Evolutionary conservation across 2,113 vertebrate species (phyloP).

Genomic region (Orientallactaga bullata): DNA sequence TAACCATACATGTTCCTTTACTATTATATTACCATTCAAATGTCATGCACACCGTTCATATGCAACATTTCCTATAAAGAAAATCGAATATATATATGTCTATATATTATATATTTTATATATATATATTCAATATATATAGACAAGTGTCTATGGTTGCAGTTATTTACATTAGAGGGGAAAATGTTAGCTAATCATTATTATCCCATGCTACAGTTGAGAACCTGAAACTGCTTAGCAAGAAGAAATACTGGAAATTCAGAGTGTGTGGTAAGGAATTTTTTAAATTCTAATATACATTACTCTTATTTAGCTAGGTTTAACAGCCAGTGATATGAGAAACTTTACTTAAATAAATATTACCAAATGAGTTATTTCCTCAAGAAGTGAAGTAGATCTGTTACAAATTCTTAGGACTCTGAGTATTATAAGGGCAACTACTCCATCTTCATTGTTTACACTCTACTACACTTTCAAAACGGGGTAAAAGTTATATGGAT

Average conservation of each 20-base stretch:
- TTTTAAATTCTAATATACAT: slow-evolving; percentile 47
- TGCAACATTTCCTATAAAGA: slow-evolving; percentile 23
- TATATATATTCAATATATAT: no score
- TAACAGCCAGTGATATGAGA: slow-evolving; percentile 73
- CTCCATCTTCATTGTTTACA: slow-evolving; percentile 47
- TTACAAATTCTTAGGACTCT: slow-evolving; percentile 55
- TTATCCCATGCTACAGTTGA: neutral
- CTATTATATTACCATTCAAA: neutral
- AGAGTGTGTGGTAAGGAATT: slow-evolving; percentile 44
- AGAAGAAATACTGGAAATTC: neutral
- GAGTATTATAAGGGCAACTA: slow-evolving; percentile 68
- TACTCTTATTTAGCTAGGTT: slow-evolving; percentile 64
- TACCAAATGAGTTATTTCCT: slow-evolving; percentile 73
- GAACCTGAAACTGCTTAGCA: slow-evolving; percentile 24
- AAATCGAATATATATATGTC: neutral
- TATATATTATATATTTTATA: no score
- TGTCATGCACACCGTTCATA: neutral
- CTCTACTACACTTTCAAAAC: slow-evolving; percentile 14
- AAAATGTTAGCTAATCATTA: slow-evolving; percentile 41
- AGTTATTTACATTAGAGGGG: neutral
- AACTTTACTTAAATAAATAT: slow-evolving; percentile 68
- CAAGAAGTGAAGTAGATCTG: slow-evolving; percentile 34
- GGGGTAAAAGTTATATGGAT: slow-evolving; percentile 30
- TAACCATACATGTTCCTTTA: neutral
- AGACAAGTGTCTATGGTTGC: neutral